Base-by-base conservation (phyloP, 1,140 invertebrate genomes). In the Aphaenogaster floridana region DNA sequence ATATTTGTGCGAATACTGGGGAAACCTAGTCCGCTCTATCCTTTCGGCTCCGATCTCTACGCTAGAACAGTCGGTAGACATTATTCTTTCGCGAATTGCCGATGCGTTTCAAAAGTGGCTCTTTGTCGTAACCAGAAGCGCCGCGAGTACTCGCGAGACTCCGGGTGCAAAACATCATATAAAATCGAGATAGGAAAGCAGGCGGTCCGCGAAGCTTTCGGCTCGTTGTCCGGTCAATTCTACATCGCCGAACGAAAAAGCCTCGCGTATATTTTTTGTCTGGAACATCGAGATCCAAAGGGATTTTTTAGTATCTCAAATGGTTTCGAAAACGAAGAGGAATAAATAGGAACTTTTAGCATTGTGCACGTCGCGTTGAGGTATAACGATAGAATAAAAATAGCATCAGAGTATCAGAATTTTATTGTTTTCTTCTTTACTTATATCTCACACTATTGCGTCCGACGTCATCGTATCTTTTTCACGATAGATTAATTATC, bases 71-170 rank as follows among this genome's bases (percentile, higher is more conserved):
- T 69, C 61, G 48, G 63, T 11, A 45, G 63, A 81, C 85, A 86
- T 86, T 81, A 86, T 86, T 81, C 85, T 86, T 86, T 50, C n/a
- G 64, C 63, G 85, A 81, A 86, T 86, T 80, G 85, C 63, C 85
- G 85, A 86, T 86, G 85, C 85, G 85, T 81, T 86, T 80, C 48
- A 80, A 77, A 79, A 81, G 79, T 74, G 69, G 80, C 54, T 84
- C 80, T 84, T 76, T 76, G 80, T 84, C 80, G 80, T 76, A 84
- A 84, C 69, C 80, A 76, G 80, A 84, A 84, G 8, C 80, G 69
- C 21, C 13, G 69, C n/a, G 50, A 81, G 42, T 34, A 15, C 69
- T 61, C 42, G 13, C 28, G 39, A 36, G 66, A 48, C 45, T 48
- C 28, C 11, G 28, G 13, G 21, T 17, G 80, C 80, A 48, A 83